phyloP scores from a whole-genome alignment of 2,797 vertebrate species.

The Sandelia bainsii region DNA sequence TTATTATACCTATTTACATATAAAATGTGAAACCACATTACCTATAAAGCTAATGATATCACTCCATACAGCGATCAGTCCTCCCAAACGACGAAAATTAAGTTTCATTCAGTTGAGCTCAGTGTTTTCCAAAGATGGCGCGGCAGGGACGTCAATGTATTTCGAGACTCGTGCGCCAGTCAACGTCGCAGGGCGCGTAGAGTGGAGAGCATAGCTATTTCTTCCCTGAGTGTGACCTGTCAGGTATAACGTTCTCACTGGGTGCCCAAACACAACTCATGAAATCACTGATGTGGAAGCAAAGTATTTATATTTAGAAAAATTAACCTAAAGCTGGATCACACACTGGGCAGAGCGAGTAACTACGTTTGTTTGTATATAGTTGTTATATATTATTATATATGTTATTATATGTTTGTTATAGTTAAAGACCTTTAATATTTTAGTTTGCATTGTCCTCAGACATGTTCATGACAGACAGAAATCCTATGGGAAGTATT shows the following conservation, averaged over 20 bases:
- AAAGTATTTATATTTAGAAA: not conserved
- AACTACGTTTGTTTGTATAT: no score
- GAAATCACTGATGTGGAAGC: no score
- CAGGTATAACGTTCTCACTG: constrained; percentile 11
- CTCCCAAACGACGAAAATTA: constrained; percentile 35
- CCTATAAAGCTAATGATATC: constrained; percentile 38
- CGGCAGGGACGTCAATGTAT: constrained; percentile 72
- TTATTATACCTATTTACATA: rapidly evolving
- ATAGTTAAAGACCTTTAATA: no score
- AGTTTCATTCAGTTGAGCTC: constrained; percentile 75
- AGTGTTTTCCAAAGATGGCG: constrained; percentile 86
- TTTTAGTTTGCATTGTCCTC: no score
- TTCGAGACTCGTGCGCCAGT: constrained; percentile 52
- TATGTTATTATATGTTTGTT: no score
- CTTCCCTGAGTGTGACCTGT: rapidly evolving
- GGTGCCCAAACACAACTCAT: no score
- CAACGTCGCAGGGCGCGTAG: not conserved
- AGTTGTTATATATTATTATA: no score
- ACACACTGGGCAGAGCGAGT: no score
- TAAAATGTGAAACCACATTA: constrained; percentile 8
- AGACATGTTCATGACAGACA: no score
- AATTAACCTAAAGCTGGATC: no score
- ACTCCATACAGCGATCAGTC: constrained; percentile 31
- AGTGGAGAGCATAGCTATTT: rapidly evolving
- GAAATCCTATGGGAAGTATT: no score